A percentile compares a stretch with the other conserved stretches of the same genome.
These are phyloP conservation scores for Frankliniella fusca DNA, from an alignment of 2,888 invertebrate genomes.

Conservation along the genomic window DNA sequence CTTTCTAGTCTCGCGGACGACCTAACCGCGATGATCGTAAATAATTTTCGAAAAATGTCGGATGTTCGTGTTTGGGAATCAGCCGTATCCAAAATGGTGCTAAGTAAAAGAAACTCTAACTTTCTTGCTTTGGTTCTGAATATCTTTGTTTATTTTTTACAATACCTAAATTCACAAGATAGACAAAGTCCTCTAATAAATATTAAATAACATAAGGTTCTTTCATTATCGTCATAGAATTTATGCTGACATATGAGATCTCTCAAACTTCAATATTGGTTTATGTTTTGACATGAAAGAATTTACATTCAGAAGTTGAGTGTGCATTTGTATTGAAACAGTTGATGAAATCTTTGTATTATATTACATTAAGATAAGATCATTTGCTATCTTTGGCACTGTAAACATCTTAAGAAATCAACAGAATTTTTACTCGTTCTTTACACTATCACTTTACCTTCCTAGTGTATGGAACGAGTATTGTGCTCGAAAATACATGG, in stretches of 20 bases:
- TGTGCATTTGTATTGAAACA: background rate
- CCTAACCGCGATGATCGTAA: too few species aligned
- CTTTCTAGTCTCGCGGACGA: too few species aligned
- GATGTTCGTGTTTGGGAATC: too few species aligned
- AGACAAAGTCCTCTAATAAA: conserved; percentile 2
- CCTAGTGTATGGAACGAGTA: too few species aligned
- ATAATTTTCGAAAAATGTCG: too few species aligned
- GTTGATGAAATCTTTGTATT: background rate
- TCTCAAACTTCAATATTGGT: background rate
- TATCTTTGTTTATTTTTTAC: background rate
- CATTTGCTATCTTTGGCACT: conserved; percentile 2
- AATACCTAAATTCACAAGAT: background rate
- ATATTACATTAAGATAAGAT: background rate
- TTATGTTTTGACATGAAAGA: background rate
- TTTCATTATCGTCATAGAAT: background rate
- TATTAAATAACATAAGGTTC: background rate
- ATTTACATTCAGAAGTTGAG: background rate
- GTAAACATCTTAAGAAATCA: conserved; percentile 16
- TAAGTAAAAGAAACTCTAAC: too few species aligned
- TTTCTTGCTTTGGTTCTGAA: background rate
- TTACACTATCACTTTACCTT: too few species aligned
- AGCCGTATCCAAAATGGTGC: too few species aligned
- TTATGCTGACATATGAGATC: background rate
- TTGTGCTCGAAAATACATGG: too few species aligned
- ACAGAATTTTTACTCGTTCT: too few species aligned